Conservation (phyloP, 2,113 vertebrate genomes). For the Xiphophorus couchianus region DNA sequence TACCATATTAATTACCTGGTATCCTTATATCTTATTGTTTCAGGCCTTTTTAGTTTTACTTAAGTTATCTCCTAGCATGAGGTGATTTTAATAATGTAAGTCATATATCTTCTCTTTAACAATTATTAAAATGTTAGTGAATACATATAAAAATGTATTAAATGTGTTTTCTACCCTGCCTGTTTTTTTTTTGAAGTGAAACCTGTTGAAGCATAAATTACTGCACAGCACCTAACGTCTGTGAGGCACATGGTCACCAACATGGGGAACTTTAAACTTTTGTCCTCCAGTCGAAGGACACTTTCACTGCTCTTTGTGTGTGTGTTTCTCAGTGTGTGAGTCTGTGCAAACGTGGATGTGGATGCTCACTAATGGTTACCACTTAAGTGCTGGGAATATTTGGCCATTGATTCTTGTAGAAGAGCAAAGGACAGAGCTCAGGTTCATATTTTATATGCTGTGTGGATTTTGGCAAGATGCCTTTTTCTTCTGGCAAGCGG, state of each 20-base stretch:
- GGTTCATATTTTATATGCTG: conserved; percentile 66
- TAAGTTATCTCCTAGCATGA: background rate
- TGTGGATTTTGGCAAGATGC: conserved; percentile 52
- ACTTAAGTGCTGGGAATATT: conserved; percentile 38
- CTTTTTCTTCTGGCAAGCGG: conserved; percentile 47
- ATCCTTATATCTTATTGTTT: background rate
- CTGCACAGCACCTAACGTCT: background rate
- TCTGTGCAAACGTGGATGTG: conserved; percentile 10
- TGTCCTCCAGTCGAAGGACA: conserved; percentile 45
- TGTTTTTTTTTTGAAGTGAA: background rate
- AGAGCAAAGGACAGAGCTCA: conserved; percentile 56
- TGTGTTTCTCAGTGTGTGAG: conserved; percentile 11
- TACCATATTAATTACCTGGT: background rate
- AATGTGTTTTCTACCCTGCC: background rate
- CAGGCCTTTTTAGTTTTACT: background rate
- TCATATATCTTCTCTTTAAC: background rate
- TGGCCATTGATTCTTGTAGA: conserved; percentile 61
- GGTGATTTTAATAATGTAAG: background rate
- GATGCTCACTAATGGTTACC: background rate
- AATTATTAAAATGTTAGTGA: background rate
- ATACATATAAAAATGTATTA: background rate
- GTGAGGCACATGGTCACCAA: conserved; percentile 32
- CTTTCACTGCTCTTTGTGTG: background rate
- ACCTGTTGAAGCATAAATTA: background rate
- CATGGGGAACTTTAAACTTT: conserved; percentile 27